Conservation (phyloP, 2,113 vertebrate species). For the Raja brachyura region DNA sequence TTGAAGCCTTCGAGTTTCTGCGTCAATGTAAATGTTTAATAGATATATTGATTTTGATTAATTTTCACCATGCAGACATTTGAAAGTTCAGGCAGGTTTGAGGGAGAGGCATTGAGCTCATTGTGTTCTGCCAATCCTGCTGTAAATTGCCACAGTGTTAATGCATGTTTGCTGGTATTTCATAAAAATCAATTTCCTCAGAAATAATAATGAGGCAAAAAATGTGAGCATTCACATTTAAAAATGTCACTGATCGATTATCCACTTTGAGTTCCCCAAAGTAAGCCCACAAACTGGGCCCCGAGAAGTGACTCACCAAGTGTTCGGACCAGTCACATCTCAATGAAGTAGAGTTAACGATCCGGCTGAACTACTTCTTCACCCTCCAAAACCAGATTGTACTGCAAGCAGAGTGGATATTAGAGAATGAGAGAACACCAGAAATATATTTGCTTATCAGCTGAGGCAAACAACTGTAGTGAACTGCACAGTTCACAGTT, state of each 20-base stretch:
- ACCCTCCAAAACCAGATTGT: background rate
- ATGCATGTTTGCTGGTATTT: slow-evolving; percentile 1
- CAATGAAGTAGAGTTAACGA: background rate
- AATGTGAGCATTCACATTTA: background rate
- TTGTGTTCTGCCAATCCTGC: background rate
- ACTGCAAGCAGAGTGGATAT: background rate
- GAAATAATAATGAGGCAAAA: slow-evolving; percentile 10
- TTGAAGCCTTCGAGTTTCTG: slow-evolving; percentile 58
- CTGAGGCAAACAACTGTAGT: background rate
- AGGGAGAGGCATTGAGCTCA: background rate
- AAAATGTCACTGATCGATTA: slow-evolving; percentile 22
- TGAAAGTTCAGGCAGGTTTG: background rate
- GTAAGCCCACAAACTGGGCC: background rate
- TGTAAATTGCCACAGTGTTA: background rate
- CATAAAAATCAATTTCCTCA: background rate
- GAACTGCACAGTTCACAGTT: too few relatives aligned
- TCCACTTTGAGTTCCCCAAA: background rate
- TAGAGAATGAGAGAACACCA: background rate
- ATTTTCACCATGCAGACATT: slow-evolving; percentile 43
- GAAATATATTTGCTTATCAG: background rate
- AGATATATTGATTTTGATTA: slow-evolving; percentile 57
- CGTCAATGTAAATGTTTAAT: slow-evolving; percentile 54
- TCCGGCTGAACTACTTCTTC: background rate
- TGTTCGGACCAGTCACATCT: background rate
- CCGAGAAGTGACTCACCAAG: background rate